A percentile compares a stretch with the other conserved stretches of the same genome.
Conservation (phyloP, 2,113 vertebrate genomes). For the human (Homo sapiens) region GRCh38 chr6:41438001-41438500, state of each 20-base stretch:
- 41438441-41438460: background rate
- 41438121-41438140: background rate
- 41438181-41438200: no score
- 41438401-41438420: background rate
- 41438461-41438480: background rate
- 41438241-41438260: background rate
- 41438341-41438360: background rate
- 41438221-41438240: no score
- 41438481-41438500: background rate
- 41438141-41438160: background rate
- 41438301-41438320: background rate
- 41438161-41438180: background rate
- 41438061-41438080: background rate
- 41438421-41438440: background rate
- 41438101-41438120: background rate
- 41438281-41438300: no score
- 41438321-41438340: no score
- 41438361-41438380: background rate
- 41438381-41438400: background rate
- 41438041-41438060: background rate
- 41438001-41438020: background rate
- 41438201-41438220: no score
- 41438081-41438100: background rate
- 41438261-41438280: background rate
- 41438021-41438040: background rate